phyloP scores from a whole-genome alignment of 2,888 invertebrate genomes.

The Caenorhabditis macrosperma region DNA sequence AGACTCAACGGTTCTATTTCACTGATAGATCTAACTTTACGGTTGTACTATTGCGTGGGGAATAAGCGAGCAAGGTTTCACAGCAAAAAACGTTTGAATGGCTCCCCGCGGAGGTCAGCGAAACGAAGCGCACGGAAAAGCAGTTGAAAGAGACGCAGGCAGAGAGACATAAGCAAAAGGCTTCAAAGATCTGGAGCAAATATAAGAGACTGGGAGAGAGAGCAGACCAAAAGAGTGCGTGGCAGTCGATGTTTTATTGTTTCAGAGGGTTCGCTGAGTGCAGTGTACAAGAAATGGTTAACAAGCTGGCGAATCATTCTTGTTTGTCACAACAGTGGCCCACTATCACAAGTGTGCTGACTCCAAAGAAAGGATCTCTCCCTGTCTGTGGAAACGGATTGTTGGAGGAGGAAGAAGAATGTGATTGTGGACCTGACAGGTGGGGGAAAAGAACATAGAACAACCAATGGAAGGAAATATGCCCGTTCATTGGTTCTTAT shows the following conservation, averaged over 20 bases:
- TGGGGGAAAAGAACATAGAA: constrained; percentile 22
- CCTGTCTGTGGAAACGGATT: constrained; percentile 70
- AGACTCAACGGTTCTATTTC: too few species aligned
- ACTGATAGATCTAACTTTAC: too few species aligned
- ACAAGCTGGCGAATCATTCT: constrained; percentile 57
- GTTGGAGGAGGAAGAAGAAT: constrained; percentile 65
- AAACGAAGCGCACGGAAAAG: neutral
- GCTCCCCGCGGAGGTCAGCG: neutral
- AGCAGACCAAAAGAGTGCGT: constrained; percentile 2
- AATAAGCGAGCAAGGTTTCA: neutral
- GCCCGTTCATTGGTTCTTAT: neutral
- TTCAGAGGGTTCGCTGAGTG: constrained; percentile 70
- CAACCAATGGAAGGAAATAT: neutral
- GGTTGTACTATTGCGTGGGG: too few species aligned
- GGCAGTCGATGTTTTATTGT: neutral
- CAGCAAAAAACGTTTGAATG: neutral
- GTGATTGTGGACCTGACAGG: constrained; percentile 69
- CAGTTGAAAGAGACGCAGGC: constrained; percentile 37
- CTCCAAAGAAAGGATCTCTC: constrained; percentile 23
- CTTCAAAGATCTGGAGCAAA: constrained; percentile 56
- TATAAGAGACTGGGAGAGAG: constrained; percentile 12
- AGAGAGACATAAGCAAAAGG: constrained; percentile 9
- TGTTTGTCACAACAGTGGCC: constrained; percentile 48
- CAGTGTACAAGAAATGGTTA: constrained; percentile 65
- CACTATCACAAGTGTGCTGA: constrained; percentile 32